Base-by-base conservation (phyloP, 1,140 invertebrate genomes). In the Ctenoplectra terminalis region DNA sequence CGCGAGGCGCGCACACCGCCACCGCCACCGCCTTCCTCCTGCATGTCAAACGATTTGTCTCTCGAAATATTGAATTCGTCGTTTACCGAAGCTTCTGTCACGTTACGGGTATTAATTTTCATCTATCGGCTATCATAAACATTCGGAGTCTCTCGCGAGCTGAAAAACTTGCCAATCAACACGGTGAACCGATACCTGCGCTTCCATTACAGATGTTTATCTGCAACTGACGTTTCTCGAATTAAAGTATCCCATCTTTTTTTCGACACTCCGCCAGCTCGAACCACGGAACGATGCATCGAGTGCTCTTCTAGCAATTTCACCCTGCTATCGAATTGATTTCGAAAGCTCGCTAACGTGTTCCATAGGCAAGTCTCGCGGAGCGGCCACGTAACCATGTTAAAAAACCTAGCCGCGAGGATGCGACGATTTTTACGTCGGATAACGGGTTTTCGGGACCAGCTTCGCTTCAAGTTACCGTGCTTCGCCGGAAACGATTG, bases 21-120 rank as follows among this genome's bases (percentile, higher is more conserved):
- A 23, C 52, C 52, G 23, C 23, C 54, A 13, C 64, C 40, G n/a
- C 66, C 74, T n/a, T 87, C 81, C 75, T 81, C 85, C 70, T 87
- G 58, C 81, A 60, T 43, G 85, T 87, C 81, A 84, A 87, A 87
- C 86, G 81, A 84, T 87, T 86, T 77, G 85, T 87, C 81, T 63
- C 86, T 77, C 85, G 70, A 86, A 86, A 87, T 87, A 87, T 87
- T 83, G 84, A 87, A 86, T 83, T 86, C 85, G 50, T 70, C 81
- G 81, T 72, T 87, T 79, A 74, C 81, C 81, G 58, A 72, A 71
- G 71, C 75, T 75, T 13, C 84, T 31, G 34, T 66, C 75, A 46
- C 70, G 81, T 86, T 72, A 77, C 83, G 67, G 52, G 54, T 82
- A 85, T 86, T 85, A 82, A 86, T 85, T 85, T 85, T 69, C 83